Evolutionary conservation across 2,888 invertebrate species (phyloP), one percentile per base, ranked within the genome.

Genomic region (Thalpophila matura): DNA sequence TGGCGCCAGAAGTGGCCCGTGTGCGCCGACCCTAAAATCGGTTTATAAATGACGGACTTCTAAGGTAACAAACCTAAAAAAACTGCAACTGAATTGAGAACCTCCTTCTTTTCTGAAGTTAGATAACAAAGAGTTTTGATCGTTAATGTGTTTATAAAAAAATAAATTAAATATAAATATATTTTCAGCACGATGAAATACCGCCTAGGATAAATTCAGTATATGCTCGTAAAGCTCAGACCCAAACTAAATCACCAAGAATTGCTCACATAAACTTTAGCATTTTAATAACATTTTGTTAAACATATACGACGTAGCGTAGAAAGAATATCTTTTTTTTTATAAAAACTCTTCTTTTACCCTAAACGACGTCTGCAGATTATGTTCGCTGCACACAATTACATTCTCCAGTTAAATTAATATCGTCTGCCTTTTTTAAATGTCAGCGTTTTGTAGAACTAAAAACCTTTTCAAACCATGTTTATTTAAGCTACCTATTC

Each of bases 371-470:
- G 37, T 33, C 75, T 69, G 69, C 7, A 56, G 56, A 45, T 43
- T 43, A 68, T 43, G 55, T 55, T 24, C 16, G 6, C 62, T 61
- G 26, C 59, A 56, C 51, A 42, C 43, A 71, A 56, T 74, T 55
- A 74, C 43, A 68, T 47, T 67, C 45, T 61, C 49, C 45, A 74
- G 50, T 68, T 56, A 49, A 72, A 75, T 60, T 62, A 61, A 69
- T 24, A 42, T 35, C 12, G 20, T 56, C 42, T 49, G 18, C 14
- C 35, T 35, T 49, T 20, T n/a, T 22, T 40, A 22, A 43, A 40
- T n/a, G 22, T 55, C 53, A 65, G 55, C 40, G 3, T 71, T 53
- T 37, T 31, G 50, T 31, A 37, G 53, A 53, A 72, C 45, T 31
- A 22, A 42, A 58, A 58, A 38, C 27, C 24, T 51, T 62, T 58